These are phyloP conservation scores for Corvus cornix DNA, from an alignment of 2,113 vertebrate species.

Conservation along the genomic window DNA sequence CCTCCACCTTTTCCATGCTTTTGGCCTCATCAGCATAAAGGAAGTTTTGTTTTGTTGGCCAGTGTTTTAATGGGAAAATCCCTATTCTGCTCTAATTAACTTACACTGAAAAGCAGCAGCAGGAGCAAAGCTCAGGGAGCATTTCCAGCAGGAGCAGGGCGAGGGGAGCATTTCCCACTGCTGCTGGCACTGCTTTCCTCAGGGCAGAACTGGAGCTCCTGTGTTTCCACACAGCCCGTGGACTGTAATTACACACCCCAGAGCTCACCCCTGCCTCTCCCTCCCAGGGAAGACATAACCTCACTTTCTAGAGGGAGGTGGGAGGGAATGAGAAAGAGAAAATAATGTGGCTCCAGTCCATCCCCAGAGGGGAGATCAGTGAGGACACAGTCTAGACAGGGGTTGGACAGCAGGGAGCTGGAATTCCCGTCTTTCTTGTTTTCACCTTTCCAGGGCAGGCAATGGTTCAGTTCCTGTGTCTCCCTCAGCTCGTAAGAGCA, in stretches of 20 bases:
- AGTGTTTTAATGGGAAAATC: not conserved
- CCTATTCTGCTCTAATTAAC: not conserved
- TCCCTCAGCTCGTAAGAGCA: not conserved
- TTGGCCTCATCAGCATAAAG: not conserved
- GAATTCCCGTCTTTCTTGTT: constrained; percentile 16
- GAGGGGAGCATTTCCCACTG: not conserved
- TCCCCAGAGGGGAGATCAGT: not conserved
- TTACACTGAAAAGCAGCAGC: not conserved
- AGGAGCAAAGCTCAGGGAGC: not conserved
- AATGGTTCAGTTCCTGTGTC: not conserved
- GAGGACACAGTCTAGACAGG: constrained; percentile 60
- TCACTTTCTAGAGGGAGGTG: not conserved
- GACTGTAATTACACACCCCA: not conserved
- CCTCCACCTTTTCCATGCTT: not conserved
- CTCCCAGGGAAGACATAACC: not conserved
- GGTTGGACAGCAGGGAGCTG: constrained; percentile 8
- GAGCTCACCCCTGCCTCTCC: not conserved
- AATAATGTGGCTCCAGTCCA: constrained; percentile 35
- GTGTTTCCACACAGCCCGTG: not conserved
- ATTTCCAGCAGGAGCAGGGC: not conserved
- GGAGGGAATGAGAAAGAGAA: constrained; percentile 32
- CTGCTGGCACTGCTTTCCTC: not conserved
- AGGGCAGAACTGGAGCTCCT: not conserved
- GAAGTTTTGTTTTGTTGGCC: not conserved
- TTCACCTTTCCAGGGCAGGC: constrained; percentile 23